Evolutionary conservation across 2,113 vertebrate species (phyloP), one percentile per base, ranked within the genome.

Genomic region (Taurulus bubalis): DNA sequence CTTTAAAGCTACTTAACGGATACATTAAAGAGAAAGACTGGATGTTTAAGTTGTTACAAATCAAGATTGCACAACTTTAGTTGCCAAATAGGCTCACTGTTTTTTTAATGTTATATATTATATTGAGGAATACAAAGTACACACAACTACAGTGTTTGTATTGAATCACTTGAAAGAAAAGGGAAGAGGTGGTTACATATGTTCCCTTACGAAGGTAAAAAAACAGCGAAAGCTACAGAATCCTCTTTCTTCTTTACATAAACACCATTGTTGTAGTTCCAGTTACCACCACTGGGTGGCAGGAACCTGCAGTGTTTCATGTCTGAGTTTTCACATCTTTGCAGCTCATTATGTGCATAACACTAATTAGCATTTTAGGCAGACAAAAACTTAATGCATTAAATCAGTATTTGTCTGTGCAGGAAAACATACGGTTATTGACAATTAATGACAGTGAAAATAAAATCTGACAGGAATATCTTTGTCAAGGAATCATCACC

Each of bases 211-310:
- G 6, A 40, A n/a, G 5, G 0, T 7, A 5, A 20, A 5, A 20
- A 34, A 12, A 18, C 40, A 20, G 47, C 16, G 22, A 4, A 55
- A 60, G 32, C 30, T 32, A 8, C 11, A n/a, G 24, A 0, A 26
- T 66, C 8, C 3, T 18, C 9, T 42, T 6, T 24, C 6, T 20
- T 42, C 12, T 18, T 59, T 6, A 14, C 4, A 34, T 2, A 0
- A 62, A 71, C 3, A 8, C 2, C 5, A 2, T 14, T 22, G 45
- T 26, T 80, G 83, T 24, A 82, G 51, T 81, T 79, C 36, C 56
- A 24, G 0, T 42, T 20, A 3, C 12, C 5, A 12, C 20, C 89
- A 73, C 58, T 75, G 12, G 83, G 60, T 66, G 85, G 74, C 82
- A 85, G 82, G 0, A 22, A 36, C 11, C 18, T 30, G 24, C 7